Conservation (phyloP, 2,113 vertebrate genomes). For the Odontophorus gujanensis region DNA sequence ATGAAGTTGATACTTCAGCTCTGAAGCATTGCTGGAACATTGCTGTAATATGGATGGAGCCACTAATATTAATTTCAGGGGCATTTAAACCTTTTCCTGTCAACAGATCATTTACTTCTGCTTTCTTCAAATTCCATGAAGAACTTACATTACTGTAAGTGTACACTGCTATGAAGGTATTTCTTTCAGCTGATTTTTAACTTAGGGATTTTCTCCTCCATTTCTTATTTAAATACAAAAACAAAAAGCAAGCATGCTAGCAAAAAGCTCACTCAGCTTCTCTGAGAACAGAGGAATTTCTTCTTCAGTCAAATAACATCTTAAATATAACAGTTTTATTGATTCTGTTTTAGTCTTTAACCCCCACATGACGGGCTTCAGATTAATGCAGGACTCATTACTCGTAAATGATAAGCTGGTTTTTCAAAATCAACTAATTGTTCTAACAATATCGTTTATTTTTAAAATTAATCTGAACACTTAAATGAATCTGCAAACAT, state of each 20-base stretch:
- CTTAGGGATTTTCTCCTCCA: background rate
- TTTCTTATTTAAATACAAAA: background rate
- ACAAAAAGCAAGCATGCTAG: background rate
- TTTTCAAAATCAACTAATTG: background rate
- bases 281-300: background rate
- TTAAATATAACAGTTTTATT: background rate
- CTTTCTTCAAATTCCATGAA: background rate
- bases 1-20: background rate
- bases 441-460: background rate
- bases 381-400: background rate
- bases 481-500: background rate
- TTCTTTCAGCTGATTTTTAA: background rate
- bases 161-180: background rate
- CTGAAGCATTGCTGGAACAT: background rate
- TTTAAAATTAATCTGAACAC: background rate
- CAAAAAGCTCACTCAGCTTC: background rate
- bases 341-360: background rate
- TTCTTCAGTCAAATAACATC: background rate
- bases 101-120: background rate
- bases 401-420: background rate
- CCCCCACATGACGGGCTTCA: background rate
- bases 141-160: background rate
- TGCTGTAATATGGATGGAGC: background rate
- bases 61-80: background rate
- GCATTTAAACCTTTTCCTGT: background rate